These are phyloP conservation scores for Pelmatolapia mariae DNA, from an alignment of 2,113 vertebrate species.

Conservation along the genomic window DNA sequence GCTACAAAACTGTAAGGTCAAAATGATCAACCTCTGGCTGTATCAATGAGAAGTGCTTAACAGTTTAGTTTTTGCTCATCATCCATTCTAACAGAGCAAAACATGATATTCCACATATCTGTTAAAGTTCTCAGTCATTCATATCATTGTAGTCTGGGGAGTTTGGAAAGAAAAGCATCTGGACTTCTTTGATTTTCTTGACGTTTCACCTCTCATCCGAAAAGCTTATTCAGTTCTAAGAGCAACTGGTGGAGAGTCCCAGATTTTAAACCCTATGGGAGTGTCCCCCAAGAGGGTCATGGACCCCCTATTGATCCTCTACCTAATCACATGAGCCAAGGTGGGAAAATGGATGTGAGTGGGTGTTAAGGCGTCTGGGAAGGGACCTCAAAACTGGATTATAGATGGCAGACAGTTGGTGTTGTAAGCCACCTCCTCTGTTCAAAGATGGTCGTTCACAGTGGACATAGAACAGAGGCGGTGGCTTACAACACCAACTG, in stretches of 20 bases:
- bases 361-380: not conserved
- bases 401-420: not conserved
- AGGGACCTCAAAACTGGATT: not conserved
- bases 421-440: not conserved
- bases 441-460: no score
- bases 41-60: not conserved
- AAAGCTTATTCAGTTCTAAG: not conserved
- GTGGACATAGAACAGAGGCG: not conserved
- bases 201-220: fast-evolving
- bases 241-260: not conserved
- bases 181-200: not conserved
- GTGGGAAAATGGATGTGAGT: fast-evolving
- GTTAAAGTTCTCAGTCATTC: not conserved
- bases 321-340: not conserved
- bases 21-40: not conserved
- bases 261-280: fast-evolving
- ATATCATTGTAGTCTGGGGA: not conserved
- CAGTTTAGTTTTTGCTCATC: not conserved
- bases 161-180: not conserved
- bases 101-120: not conserved
- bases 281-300: not conserved
- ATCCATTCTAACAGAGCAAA: not conserved
- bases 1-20: fast-evolving
- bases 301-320: not conserved
- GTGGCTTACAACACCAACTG: not conserved